These are phyloP conservation scores for Cryptophagus acutangulus DNA, from an alignment of 2,888 invertebrate genomes.

Conservation along the genomic window DNA sequence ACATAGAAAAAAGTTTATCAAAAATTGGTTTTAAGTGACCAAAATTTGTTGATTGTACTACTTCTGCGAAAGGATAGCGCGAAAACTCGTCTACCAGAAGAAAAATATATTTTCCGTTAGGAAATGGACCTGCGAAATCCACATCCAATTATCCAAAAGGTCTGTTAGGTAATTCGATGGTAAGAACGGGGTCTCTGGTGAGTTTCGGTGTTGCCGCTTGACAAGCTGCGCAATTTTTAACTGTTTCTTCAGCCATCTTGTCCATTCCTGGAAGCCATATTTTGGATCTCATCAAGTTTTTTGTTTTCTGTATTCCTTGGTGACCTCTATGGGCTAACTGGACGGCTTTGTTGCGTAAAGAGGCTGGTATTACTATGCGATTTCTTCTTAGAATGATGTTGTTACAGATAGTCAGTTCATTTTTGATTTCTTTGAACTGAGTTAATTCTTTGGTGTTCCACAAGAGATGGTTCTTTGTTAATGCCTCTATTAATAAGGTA, in stretches of 20 bases:
- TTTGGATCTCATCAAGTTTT: background rate
- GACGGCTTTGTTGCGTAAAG: background rate
- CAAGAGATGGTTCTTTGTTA: background rate
- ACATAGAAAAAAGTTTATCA: conserved; percentile 10
- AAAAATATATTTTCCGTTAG: conserved; percentile 12
- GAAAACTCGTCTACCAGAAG: conserved; percentile 15
- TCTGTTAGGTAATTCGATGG: too few species aligned
- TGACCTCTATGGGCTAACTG: conserved; percentile 3
- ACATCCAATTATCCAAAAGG: conserved; percentile 15
- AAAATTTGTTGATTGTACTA: conserved; percentile 14
- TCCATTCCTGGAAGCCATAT: conserved; percentile 2
- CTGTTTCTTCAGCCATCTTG: background rate
- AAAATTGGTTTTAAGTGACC: conserved; percentile 9
- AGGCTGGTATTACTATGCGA: background rate
- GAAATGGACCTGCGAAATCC: conserved; percentile 16
- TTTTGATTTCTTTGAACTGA: background rate
- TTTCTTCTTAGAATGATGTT: background rate
- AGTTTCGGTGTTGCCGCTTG: background rate
- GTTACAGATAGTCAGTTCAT: background rate
- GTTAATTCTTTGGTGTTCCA: background rate
- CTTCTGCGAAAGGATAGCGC: conserved; percentile 14
- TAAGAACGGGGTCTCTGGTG: background rate
- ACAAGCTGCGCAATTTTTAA: background rate
- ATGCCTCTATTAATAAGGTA: background rate
- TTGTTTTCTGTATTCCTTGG: conserved; percentile 2